Evolutionary conservation across 2,888 invertebrate species (phyloP).

Genomic region (Eupithecia vulgata): DNA sequence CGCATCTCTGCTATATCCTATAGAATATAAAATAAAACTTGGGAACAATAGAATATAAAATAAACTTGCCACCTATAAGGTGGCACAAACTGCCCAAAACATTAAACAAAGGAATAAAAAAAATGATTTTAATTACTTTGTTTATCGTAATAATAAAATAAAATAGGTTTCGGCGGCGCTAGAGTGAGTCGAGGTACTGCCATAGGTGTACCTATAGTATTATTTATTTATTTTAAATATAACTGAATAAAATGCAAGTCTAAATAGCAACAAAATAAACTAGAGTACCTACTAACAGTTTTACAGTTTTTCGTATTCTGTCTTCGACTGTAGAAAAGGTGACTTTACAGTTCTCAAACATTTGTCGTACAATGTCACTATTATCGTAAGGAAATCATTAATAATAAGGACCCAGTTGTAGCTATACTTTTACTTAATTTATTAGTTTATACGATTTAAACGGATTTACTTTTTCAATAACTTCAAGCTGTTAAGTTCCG

Average conservation of each 20-base stretch:
- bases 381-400: slow-evolving; percentile 13
- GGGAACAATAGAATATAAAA: too few species aligned
- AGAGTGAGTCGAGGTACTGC: too few species aligned
- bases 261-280: not conserved
- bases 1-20: too few species aligned
- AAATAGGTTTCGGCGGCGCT: too few species aligned
- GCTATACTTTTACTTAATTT: not conserved
- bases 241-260: not conserved
- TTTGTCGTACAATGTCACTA: slow-evolving; percentile 2
- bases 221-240: too few species aligned
- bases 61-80: too few species aligned
- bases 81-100: too few species aligned
- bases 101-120: too few species aligned
- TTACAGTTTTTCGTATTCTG: not conserved
- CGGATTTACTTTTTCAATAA: not conserved
- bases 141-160: too few species aligned
- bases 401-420: not conserved
- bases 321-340: not conserved
- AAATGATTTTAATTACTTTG: too few species aligned
- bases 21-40: too few species aligned
- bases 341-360: not conserved
- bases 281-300: not conserved
- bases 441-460: not conserved
- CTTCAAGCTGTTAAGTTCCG: not conserved
- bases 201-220: too few species aligned